Evolutionary conservation across 2,888 invertebrate genomes (phyloP), one percentile per base, ranked within the genome.

Genomic region (Cheiracanthium punctorium): DNA sequence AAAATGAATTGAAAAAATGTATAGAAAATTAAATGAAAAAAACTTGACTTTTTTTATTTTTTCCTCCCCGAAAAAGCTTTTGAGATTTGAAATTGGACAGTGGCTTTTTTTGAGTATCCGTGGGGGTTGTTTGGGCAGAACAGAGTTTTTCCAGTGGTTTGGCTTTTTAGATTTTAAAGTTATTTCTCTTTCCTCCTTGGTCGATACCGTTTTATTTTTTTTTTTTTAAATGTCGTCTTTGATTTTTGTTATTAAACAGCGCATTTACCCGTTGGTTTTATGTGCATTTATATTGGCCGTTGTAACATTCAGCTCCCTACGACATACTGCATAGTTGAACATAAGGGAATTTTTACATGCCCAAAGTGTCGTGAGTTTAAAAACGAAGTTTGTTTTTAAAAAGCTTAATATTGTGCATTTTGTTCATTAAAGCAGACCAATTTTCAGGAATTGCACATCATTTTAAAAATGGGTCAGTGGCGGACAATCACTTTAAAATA

Each of bases 11-110:
- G 58, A 5, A 24, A 58, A 17, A 58, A n/a, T n/a, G n/a, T n/a
- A n/a, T n/a, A n/a, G n/a, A 58, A 58, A 24, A 58, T 58, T 58
- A 58, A 58, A 58, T 58, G 24, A 58, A 58, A 58, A 58, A 17
- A 2, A 2, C 14, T 48, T 48, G 43, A 17, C 17, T 48, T 17
- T 48, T 48, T 48, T 48, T 58, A 24, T 24, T 7, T 20, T 8
- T 24, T 58, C 24, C 12, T 20, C 24, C 48, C 8, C 8, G 20
- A 58, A 58, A 24, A 24, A 24, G 58, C 4, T 24, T 58, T 48
- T 48, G 43, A 14, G 43, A 48, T 48, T 48, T 58, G 24, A 58
- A 58, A 58, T 58, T 58, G 58, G 24, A 24, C 24, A 24, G 58
- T 17, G 20, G 8, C 14, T 5, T 17, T 24, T 7, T 48, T 48